A percentile compares a stretch with the other conserved stretches of the same genome.
Conservation (phyloP, 2,797 vertebrate genomes). For the Pelobates cultripes region DNA sequence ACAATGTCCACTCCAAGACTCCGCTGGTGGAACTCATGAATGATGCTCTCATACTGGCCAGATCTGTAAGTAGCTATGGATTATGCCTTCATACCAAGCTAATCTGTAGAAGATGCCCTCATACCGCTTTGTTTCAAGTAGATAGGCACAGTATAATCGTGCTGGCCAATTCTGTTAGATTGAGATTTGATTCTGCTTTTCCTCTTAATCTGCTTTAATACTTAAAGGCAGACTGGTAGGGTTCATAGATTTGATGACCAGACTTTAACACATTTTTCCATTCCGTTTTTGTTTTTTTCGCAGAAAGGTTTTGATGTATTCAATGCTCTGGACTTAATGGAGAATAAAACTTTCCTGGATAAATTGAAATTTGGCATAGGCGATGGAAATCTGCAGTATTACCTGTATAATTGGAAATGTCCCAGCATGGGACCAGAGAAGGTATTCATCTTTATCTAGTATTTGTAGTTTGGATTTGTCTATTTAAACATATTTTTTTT, state of each 20-base stretch:
- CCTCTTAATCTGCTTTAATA: no score
- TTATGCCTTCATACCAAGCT: no score
- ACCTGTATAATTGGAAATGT: slow-evolving; percentile 99
- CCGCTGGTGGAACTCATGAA: slow-evolving; percentile 95
- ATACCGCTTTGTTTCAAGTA: no score
- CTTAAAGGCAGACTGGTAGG: no score
- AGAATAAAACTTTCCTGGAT: slow-evolving; percentile 98
- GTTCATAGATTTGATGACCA: no score
- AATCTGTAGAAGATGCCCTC: no score
- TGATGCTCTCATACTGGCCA: slow-evolving; percentile 93
- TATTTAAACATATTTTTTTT: no score
- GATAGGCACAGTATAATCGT: no score
- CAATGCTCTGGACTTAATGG: slow-evolving; percentile 99
- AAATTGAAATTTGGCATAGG: slow-evolving; percentile 98
- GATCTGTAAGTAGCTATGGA: slow-evolving; percentile 78
- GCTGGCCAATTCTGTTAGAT: no score
- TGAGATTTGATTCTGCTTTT: no score
- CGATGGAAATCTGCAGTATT: slow-evolving; percentile 99
- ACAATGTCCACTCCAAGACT: slow-evolving; percentile 94
- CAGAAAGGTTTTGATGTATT: slow-evolving; percentile 99
- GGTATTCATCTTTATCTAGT: slow-evolving; percentile 67
- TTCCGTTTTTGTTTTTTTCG: background rate
- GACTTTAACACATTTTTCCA: no score
- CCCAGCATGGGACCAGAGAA: slow-evolving; percentile 97
- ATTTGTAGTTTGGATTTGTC: no score